phyloP scores from a whole-genome alignment of 2,797 vertebrate species.

The Acrossocheilus fasciatus region DNA sequence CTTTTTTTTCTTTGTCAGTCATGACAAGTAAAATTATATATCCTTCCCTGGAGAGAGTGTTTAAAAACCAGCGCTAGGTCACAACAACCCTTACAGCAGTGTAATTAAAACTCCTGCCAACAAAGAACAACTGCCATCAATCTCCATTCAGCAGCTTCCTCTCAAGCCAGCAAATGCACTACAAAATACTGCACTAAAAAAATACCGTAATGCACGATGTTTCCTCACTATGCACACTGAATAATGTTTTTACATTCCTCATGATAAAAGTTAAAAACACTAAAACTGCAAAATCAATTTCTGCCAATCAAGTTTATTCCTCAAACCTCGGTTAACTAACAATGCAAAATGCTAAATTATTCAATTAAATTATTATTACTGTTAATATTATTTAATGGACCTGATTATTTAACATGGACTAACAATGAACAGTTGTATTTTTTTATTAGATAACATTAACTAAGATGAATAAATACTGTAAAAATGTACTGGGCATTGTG shows the following conservation, averaged over 20 bases:
- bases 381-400: neutral
- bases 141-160: slow-evolving; percentile 3
- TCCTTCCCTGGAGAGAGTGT: slow-evolving; percentile 66
- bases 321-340: neutral
- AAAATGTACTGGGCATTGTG: too few species aligned
- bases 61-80: slow-evolving; percentile 72
- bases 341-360: neutral
- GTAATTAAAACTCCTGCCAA: slow-evolving; percentile 75
- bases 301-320: neutral
- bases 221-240: neutral
- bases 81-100: slow-evolving; percentile 74
- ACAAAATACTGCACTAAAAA: neutral
- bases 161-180: neutral
- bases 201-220: neutral
- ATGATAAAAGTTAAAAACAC: neutral
- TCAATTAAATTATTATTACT: neutral
- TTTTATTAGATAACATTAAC: neutral
- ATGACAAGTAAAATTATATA: slow-evolving; percentile 71
- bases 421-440: neutral
- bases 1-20: slow-evolving; percentile 59
- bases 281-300: neutral
- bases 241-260: neutral
- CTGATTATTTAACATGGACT: neutral
- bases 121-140: slow-evolving; percentile 59
- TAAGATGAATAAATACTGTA: too few species aligned